Evolutionary conservation across 1,140 invertebrate species (phyloP).

Genomic region (Glossosoma conforme): DNA sequence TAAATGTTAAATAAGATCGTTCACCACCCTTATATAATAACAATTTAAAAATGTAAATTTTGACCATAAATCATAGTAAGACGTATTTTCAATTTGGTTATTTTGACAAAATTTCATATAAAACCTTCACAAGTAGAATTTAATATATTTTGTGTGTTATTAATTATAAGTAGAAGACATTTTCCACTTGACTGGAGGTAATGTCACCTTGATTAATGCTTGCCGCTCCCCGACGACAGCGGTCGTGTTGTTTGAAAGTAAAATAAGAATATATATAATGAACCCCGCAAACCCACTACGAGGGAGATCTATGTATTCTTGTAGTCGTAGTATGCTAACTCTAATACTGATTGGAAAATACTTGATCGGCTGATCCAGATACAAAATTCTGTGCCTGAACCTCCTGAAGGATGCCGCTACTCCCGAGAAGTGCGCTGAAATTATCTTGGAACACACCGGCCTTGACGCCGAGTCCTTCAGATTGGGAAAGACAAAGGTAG

Average conservation of each 20-base stretch:
- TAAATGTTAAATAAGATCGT: too few relatives aligned
- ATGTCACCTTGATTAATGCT: conserved; percentile 4
- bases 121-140: conserved; percentile 1
- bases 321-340: too few relatives aligned
- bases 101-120: conserved; percentile 6
- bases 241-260: conserved; percentile 13
- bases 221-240: conserved; percentile 3
- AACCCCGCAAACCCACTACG: neutral
- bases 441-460: conserved; percentile 80
- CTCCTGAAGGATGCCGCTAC: conserved; percentile 68
- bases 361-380: conserved; percentile 59
- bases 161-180: conserved; percentile 8
- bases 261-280: too few relatives aligned
- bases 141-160: neutral
- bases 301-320: conserved; percentile 7
- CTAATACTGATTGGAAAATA: conserved; percentile 11
- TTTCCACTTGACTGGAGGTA: conserved; percentile 19
- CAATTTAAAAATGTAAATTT: too few relatives aligned
- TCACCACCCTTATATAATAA: too few relatives aligned
- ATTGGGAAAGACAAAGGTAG: conserved; percentile 93
- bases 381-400: conserved; percentile 87
- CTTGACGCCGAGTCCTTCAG: conserved; percentile 91
- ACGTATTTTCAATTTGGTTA: neutral
- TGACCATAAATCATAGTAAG: too few relatives aligned
- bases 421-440: conserved; percentile 78